phyloP scores from a whole-genome alignment of 92 coral and sea anemone genomes.

The Epizoanthus illoricatus region DNA sequence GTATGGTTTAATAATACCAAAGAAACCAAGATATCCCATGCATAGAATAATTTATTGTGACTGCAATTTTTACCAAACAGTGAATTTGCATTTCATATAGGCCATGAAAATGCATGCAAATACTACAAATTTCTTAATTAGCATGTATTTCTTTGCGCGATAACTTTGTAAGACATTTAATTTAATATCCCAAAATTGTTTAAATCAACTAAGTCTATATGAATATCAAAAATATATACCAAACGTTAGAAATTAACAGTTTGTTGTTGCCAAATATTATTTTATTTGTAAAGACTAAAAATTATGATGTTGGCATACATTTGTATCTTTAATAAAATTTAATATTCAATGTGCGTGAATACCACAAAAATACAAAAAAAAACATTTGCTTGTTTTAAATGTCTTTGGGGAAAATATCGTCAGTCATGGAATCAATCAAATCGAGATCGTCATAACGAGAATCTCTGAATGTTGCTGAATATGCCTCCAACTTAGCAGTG shows the following conservation, averaged over 20 bases:
- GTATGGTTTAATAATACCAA: too few species aligned
- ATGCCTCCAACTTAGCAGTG: constrained; percentile 19
- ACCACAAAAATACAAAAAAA: background rate
- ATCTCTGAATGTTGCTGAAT: constrained; percentile 30
- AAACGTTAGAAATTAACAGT: too few species aligned
- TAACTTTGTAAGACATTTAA: background rate
- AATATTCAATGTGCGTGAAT: background rate
- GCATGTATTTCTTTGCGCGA: background rate
- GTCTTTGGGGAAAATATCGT: background rate
- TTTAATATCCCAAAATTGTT: too few species aligned
- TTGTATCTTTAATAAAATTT: background rate
- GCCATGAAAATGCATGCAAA: too few species aligned
- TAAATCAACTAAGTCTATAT: background rate
- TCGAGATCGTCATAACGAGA: background rate
- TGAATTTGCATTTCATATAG: too few species aligned
- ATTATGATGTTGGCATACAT: background rate
- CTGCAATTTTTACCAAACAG: too few species aligned
- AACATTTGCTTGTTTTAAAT: background rate
- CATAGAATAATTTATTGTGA: too few species aligned
- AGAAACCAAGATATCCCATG: too few species aligned
- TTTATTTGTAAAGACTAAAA: background rate
- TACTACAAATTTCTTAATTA: too few species aligned
- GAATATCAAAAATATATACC: background rate
- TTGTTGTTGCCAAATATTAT: too few species aligned
- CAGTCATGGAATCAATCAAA: background rate